phyloP scores from a whole-genome alignment of 2,113 vertebrate genomes.

The Plecturocebus donacophilus region DNA sequence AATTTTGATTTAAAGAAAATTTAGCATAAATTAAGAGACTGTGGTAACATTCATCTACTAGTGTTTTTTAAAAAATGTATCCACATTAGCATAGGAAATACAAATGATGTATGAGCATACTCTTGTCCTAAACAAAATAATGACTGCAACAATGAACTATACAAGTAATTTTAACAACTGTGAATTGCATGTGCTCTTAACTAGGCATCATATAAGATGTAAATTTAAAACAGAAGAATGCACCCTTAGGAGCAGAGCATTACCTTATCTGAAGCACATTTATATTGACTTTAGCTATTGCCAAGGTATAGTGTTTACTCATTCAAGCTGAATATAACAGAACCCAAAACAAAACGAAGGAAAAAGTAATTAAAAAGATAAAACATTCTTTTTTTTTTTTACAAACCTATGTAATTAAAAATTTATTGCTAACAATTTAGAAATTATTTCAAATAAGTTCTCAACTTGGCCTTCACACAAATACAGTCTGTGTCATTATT shows the following conservation, averaged over 20 bases:
- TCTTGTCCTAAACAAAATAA: neutral
- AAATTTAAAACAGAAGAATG: neutral
- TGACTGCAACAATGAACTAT: neutral
- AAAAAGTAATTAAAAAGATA: neutral
- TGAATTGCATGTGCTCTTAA: neutral
- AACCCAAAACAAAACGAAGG: neutral
- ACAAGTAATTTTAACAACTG: neutral
- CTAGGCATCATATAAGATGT: neutral
- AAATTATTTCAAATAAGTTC: neutral
- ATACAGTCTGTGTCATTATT: neutral
- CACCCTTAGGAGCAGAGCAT: neutral
- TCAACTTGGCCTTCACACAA: neutral
- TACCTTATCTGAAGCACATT: neutral
- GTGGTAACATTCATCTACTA: neutral
- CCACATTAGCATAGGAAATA: neutral
- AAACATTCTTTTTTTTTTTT: neutral
- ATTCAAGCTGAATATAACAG: neutral
- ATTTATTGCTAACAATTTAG: neutral
- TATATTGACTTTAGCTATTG: neutral
- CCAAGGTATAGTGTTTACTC: neutral
- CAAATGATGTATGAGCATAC: neutral
- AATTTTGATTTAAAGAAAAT: neutral
- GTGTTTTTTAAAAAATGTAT: neutral
- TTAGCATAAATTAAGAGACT: neutral
- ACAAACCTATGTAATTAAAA: neutral